These are phyloP conservation scores for Philopedon plagiatum DNA, from an alignment of 2,888 invertebrate genomes.

Conservation along the genomic window DNA sequence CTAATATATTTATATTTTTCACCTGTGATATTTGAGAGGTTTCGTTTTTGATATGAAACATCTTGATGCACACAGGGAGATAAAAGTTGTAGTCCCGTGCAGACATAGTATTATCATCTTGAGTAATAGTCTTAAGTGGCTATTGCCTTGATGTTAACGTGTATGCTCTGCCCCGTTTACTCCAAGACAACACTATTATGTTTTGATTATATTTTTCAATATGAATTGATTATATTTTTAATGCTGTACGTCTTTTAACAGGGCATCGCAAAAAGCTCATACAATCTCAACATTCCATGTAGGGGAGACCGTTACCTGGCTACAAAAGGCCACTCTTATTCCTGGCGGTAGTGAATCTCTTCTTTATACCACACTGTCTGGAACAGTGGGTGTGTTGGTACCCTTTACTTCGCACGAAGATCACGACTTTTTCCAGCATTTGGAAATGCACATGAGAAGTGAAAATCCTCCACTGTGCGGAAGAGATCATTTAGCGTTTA, in stretches of 20 bases:
- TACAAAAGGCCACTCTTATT: slow-evolving; percentile 92
- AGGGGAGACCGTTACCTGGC: slow-evolving; percentile 95
- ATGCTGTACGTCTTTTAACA: slow-evolving; percentile 65
- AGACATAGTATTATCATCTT: slow-evolving; percentile 34
- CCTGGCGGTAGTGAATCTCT: slow-evolving; percentile 98
- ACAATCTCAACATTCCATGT: slow-evolving; percentile 94
- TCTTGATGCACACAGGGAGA: slow-evolving; percentile 52
- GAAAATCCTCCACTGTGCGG: slow-evolving; percentile 98
- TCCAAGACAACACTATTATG: slow-evolving; percentile 23
- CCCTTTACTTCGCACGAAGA: slow-evolving; percentile 97
- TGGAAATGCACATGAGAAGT: slow-evolving; percentile 99
- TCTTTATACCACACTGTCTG: slow-evolving; percentile 96
- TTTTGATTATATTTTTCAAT: too few species aligned
- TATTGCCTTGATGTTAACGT: slow-evolving; percentile 33
- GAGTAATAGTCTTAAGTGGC: slow-evolving; percentile 26
- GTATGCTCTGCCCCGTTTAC: slow-evolving; percentile 52
- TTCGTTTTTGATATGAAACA: slow-evolving; percentile 39
- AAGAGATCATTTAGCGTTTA: slow-evolving; percentile 95
- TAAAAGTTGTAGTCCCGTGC: slow-evolving; percentile 45
- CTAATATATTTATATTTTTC: neutral
- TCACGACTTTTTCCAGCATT: slow-evolving; percentile 98
- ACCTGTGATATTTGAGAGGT: slow-evolving; percentile 52
- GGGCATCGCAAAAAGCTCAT: slow-evolving; percentile 98
- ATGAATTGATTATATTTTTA: neutral
- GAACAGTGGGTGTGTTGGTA: slow-evolving; percentile 92